These are phyloP conservation scores for Champsocephalus gunnari DNA, from an alignment of 2,797 vertebrate genomes.

Conservation along the genomic window DNA sequence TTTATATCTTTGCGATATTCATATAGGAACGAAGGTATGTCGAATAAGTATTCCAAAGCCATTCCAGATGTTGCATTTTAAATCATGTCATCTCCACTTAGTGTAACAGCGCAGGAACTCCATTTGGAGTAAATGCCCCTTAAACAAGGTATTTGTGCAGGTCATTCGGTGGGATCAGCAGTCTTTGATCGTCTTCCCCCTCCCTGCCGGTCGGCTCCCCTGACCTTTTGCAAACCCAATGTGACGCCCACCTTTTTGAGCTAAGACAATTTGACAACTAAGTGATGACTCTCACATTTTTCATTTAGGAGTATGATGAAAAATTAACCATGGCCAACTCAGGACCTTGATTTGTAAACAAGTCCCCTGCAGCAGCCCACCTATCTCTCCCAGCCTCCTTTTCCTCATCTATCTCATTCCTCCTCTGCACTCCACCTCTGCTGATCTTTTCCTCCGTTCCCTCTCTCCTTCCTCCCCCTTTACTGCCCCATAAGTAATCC, in stretches of 20 bases:
- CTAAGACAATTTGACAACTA: conserved; percentile 85
- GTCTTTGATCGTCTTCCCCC: conserved; percentile 71
- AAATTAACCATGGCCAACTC: conserved; percentile 81
- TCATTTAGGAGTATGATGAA: conserved; percentile 85
- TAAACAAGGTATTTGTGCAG: conserved; percentile 72
- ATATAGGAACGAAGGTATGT: conserved; percentile 65
- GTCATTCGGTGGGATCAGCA: conserved; percentile 75
- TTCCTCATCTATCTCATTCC: conserved; percentile 50
- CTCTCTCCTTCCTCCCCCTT: conserved; percentile 23
- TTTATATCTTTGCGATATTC: conserved; percentile 75
- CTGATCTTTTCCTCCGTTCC: conserved; percentile 43
- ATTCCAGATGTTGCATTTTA: conserved; percentile 81
- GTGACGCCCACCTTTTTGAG: conserved; percentile 79
- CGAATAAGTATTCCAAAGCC: conserved; percentile 74
- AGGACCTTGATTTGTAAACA: conserved; percentile 80
- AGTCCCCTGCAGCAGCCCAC: conserved; percentile 23
- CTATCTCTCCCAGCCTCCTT: conserved; percentile 24
- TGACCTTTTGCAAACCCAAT: conserved; percentile 79
- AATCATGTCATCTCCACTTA: conserved; percentile 82
- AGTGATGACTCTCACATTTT: conserved; percentile 88
- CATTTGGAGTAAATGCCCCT: conserved; percentile 76
- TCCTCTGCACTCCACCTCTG: conserved; percentile 40
- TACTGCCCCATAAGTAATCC: conserved; percentile 73
- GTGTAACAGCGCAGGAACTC: conserved; percentile 69
- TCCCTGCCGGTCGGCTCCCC: conserved; percentile 48